Evolutionary conservation across 1,140 invertebrate species (phyloP).

Genomic region (Zaprionus taronus): DNA sequence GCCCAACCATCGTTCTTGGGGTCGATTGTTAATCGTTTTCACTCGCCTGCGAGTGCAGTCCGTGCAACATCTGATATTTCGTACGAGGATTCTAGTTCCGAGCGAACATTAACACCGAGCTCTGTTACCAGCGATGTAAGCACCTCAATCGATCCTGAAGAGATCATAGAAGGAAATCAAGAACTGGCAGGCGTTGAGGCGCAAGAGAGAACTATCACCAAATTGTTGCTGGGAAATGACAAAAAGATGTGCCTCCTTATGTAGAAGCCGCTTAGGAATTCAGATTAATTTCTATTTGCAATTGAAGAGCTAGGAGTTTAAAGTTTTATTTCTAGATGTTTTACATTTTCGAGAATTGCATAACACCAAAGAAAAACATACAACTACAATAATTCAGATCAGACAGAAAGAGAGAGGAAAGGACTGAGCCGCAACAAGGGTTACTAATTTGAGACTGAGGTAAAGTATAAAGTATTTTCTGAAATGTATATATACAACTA

Average conservation of each 20-base stretch:
- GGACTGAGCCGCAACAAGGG: conserved; percentile 13
- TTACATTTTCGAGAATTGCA: background rate
- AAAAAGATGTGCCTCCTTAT: background rate
- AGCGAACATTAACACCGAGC: background rate
- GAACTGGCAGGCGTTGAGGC: too few relatives aligned
- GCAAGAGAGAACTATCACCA: background rate
- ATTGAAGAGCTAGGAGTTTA: background rate
- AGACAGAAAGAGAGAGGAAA: background rate
- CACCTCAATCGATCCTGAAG: background rate
- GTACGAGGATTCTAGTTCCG: background rate
- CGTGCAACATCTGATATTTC: background rate
- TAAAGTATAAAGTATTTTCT: conserved; percentile 20
- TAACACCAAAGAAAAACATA: background rate
- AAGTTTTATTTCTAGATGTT: background rate
- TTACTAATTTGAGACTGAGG: conserved; percentile 23
- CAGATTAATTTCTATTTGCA: background rate
- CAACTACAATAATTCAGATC: background rate
- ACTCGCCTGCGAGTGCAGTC: background rate
- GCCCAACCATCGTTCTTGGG: background rate
- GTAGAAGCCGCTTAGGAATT: background rate
- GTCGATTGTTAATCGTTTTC: background rate
- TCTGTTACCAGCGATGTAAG: background rate
- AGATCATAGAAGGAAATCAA: too few relatives aligned
- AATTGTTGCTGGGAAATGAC: background rate
- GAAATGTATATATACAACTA: conserved; percentile 62